Evolutionary conservation across 1,140 invertebrate species (phyloP).

Genomic region (Riptortus pedestris): DNA sequence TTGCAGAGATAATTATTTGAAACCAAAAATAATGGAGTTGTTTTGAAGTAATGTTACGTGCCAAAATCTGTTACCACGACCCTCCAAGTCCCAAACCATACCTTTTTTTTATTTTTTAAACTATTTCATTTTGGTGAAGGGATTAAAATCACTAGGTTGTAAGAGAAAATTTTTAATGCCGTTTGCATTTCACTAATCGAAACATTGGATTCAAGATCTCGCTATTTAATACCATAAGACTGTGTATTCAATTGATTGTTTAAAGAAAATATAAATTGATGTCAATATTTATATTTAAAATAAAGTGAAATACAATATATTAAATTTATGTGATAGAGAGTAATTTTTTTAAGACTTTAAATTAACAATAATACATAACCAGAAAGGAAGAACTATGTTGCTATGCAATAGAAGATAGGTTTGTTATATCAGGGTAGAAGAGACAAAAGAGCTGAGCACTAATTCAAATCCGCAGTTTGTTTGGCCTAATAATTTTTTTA

Average conservation of each 20-base stretch:
- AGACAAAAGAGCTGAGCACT: background rate
- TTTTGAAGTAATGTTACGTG: slow-evolving; percentile 2
- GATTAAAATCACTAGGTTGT: background rate
- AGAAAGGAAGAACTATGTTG: background rate
- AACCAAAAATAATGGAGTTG: background rate
- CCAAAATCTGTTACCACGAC: slow-evolving; percentile 12
- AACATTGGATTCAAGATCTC: slow-evolving; percentile 10
- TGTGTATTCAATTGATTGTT: background rate
- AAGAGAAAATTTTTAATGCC: slow-evolving; percentile 7
- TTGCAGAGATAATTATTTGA: slow-evolving; percentile 18
- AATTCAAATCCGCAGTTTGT: slow-evolving; percentile 6
- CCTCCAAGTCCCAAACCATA: background rate
- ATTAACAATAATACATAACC: background rate
- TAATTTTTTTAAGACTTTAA: slow-evolving; percentile 18
- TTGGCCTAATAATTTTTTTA: slow-evolving; percentile 16
- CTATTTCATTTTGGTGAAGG: slow-evolving; percentile 5
- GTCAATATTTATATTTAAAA: background rate
- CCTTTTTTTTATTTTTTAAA: background rate
- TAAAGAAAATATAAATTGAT: slow-evolving; percentile 2
- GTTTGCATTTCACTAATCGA: slow-evolving; percentile 11
- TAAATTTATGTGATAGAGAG: slow-evolving; percentile 15
- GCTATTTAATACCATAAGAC: slow-evolving; percentile 15
- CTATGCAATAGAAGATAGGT: background rate
- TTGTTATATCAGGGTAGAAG: slow-evolving; percentile 10
- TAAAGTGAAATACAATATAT: slow-evolving; percentile 12